Conservation (phyloP, 2,113 vertebrate species). For the Nycticryphes semicollaris region DNA sequence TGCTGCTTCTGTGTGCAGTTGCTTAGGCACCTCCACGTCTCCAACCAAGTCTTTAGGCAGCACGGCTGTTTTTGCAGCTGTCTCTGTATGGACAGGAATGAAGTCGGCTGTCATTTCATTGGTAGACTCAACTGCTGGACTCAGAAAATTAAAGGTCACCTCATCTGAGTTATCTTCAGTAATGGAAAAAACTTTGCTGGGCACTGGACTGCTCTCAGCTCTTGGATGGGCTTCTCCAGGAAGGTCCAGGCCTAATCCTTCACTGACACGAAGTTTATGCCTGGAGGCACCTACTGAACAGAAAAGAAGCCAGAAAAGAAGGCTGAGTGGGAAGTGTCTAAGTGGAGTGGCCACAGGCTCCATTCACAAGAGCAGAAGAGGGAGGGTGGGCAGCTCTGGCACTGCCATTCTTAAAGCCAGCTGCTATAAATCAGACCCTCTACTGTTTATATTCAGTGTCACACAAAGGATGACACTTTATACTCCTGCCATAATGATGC, state of each 20-base stretch:
- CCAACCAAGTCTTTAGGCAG: not conserved
- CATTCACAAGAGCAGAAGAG: too few species aligned
- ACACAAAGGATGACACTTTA: not conserved
- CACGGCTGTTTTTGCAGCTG: not conserved
- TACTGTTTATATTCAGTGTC: not conserved
- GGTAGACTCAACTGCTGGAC: not conserved
- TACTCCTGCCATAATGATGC: not conserved
- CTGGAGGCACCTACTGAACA: not conserved
- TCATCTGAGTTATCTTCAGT: not conserved
- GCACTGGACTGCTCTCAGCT: not conserved
- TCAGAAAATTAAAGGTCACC: not conserved
- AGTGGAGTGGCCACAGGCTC: not conserved
- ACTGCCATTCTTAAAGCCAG: not conserved
- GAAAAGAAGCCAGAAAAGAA: not conserved
- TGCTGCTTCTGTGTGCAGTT: not conserved
- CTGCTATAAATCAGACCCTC: not conserved
- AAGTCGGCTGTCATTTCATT: fast-evolving
- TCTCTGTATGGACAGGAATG: not conserved
- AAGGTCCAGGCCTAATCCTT: not conserved
- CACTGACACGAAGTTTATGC: not conserved
- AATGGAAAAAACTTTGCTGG: not conserved
- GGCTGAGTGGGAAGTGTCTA: not conserved
- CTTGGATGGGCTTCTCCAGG: not conserved
- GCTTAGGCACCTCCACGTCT: not conserved
- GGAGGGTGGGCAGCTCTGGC: not conserved